Evolutionary conservation across 2,888 invertebrate genomes (phyloP), one percentile per base, ranked within the genome.

Genomic region (Parnassius mnemosyne): DNA sequence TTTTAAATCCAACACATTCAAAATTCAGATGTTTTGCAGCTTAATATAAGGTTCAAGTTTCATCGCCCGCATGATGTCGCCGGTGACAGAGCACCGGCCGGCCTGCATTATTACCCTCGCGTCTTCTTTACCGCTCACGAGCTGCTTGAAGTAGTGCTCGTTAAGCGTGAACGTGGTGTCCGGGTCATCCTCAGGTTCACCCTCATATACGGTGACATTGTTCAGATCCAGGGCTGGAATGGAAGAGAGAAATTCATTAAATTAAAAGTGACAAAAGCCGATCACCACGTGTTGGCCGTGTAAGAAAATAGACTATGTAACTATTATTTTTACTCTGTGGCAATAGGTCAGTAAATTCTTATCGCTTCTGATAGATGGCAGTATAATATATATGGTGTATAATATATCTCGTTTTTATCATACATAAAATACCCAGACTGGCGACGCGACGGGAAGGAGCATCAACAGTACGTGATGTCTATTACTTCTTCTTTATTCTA

Each of bases 51-150:
- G 91, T 74, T 92, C 92, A 64, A 92, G 80, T 71, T 91, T 84
- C 92, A 92, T 92, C 3, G 91, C 92, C 47, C 90, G 75, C 92
- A 91, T 92, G 73, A 92, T 83, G 72, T 92, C 90, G 2, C 92
- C 92, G 0, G 92, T 92, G 70, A 92, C 91, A 2, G 92, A 91
- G 64, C 92, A 92, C 20, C 87, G 73, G 1, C 92, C 92, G 0
- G 92, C 88, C 61, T 92, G 90, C 80, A 92, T 85, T 67, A 91
- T 86, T 63, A 78, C 77, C 12, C 89, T 71, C 0, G 92, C 71
- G 49, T 88, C 85, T 57, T 90, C 89, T 44, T 81, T 77, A 1
- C 92, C 92, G 9, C 72, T 73, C 46, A 92, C 89, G 65, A 92
- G 67, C 69, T 87, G 87, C 57, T 83, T 85, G 78, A 92, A 89